phyloP scores from a whole-genome alignment of 2,797 vertebrate species.

The Anabas testudineus region DNA sequence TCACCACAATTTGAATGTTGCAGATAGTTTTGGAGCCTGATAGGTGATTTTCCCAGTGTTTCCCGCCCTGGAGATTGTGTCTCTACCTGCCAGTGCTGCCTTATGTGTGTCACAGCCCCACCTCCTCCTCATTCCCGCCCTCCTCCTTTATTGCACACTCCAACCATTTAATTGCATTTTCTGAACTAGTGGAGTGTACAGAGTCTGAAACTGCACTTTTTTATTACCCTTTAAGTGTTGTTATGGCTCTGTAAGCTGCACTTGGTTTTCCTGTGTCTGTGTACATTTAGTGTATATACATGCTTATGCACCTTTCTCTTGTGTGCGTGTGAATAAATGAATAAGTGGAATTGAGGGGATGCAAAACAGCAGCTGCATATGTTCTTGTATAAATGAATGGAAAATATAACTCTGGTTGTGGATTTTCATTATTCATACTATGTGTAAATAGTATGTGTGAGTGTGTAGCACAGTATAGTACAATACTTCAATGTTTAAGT shows the following conservation, averaged over 20 bases:
- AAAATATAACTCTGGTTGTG: neutral
- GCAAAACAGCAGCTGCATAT: no score
- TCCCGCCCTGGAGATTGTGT: conserved; percentile 22
- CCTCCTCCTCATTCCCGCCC: neutral
- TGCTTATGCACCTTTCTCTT: neutral
- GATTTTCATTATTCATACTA: neutral
- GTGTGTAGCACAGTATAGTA: no score
- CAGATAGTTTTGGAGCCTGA: conserved; percentile 13
- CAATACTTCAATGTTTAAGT: no score
- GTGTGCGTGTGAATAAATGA: neutral
- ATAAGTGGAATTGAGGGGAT: neutral
- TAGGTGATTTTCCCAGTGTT: conserved; percentile 16
- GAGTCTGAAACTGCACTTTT: conserved; percentile 18
- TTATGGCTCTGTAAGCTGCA: conserved; percentile 3
- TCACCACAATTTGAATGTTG: conserved; percentile 14
- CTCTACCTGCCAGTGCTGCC: conserved; percentile 9
- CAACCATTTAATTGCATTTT: conserved; percentile 14
- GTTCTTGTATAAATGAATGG: neutral
- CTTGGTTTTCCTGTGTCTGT: neutral
- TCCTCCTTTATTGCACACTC: conserved; percentile 6
- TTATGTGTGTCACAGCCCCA: conserved; percentile 10
- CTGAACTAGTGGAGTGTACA: neutral
- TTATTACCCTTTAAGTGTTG: conserved; percentile 25
- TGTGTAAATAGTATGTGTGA: no score
- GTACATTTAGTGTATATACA: neutral